Evolutionary conservation across 2,113 vertebrate genomes (phyloP).

Genomic region (Salminus brasiliensis): DNA sequence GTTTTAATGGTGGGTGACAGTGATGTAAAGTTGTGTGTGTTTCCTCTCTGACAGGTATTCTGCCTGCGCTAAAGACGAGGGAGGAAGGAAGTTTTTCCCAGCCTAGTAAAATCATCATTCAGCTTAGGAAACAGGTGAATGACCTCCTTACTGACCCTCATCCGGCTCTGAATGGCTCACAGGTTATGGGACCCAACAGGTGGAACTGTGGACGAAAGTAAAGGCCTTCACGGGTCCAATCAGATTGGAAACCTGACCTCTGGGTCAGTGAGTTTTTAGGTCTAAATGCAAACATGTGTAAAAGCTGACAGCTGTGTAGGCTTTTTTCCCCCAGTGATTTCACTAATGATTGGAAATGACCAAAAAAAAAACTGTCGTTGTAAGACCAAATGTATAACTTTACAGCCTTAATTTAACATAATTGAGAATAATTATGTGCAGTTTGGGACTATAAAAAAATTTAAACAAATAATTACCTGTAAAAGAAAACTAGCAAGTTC

Average conservation of each 20-base stretch:
- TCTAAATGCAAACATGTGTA: not conserved
- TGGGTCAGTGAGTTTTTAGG: not conserved
- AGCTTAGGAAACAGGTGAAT: slow-evolving; percentile 90
- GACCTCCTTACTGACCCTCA: not conserved
- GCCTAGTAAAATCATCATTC: slow-evolving; percentile 87
- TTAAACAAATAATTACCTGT: no score
- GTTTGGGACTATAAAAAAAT: no score
- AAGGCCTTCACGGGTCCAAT: not conserved
- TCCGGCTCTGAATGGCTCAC: not conserved
- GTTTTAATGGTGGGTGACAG: not conserved
- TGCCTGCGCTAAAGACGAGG: slow-evolving; percentile 84
- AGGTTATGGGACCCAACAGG: slow-evolving; percentile 5
- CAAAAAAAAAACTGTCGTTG: no score
- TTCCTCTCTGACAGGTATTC: slow-evolving; percentile 67
- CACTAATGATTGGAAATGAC: no score
- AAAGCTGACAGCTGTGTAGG: not conserved
- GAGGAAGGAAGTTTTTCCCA: slow-evolving; percentile 81
- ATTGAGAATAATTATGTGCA: no score
- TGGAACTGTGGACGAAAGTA: not conserved
- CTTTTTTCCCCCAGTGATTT: not conserved
- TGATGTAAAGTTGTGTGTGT: not conserved
- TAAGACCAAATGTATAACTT: no score
- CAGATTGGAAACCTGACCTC: not conserved
- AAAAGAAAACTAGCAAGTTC: no score
- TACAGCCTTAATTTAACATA: no score